Percentiles rank a stretch among this genome's conserved stretches.
Evolutionary conservation across 2,888 invertebrate species (phyloP).

Genomic region (Drosophila rellima): DNA sequence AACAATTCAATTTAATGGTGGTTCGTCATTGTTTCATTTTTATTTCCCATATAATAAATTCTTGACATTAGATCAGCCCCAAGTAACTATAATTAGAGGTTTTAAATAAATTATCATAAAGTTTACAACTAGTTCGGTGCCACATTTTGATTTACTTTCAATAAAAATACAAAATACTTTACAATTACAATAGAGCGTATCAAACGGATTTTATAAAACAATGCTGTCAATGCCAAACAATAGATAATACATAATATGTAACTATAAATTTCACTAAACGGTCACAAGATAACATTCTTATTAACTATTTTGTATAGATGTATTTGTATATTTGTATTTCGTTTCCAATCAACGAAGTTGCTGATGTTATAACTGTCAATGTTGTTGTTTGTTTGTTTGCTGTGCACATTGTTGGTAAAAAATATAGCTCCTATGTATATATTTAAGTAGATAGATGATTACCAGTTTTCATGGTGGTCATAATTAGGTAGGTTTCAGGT

Average conservation of each 20-base stretch:
- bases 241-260: constrained; percentile 4
- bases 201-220: constrained; percentile 5
- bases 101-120: background rate
- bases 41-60: constrained; percentile 1
- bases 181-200: constrained; percentile 2
- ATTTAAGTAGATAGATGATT: background rate
- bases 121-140: constrained; percentile 2
- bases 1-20: background rate
- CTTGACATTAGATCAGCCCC: background rate
- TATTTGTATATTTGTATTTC: background rate
- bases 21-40: background rate
- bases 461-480: constrained; percentile 24
- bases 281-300: constrained; percentile 49
- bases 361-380: background rate
- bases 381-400: constrained; percentile 1
- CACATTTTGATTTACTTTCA: background rate
- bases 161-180: background rate
- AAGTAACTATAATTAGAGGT: background rate
- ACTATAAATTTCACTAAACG: constrained; percentile 28
- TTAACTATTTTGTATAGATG: constrained; percentile 19
- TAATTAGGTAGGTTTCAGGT: constrained; percentile 21
- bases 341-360: constrained; percentile 2
- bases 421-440: background rate
- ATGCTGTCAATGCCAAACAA: constrained; percentile 10
- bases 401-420: constrained; percentile 9